Percentiles rank a stretch among this genome's conserved stretches.
phyloP scores from a whole-genome alignment of 2,113 vertebrate species.

The Redunca redunca region DNA sequence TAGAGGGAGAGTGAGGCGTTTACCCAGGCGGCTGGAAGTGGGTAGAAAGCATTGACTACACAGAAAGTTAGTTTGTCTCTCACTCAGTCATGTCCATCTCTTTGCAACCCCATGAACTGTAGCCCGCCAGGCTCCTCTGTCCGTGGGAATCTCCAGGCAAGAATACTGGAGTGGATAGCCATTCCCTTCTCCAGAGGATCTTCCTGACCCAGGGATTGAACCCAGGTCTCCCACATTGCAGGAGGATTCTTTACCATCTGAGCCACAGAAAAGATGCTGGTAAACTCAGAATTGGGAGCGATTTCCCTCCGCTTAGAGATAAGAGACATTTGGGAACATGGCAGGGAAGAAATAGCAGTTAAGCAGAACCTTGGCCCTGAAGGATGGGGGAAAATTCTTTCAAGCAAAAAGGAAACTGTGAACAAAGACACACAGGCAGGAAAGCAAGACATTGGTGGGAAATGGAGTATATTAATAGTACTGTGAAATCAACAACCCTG shows the following conservation, averaged over 20 bases:
- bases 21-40: not conserved
- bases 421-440: slow-evolving; percentile 43
- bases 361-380: not conserved
- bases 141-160: not conserved
- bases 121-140: not conserved
- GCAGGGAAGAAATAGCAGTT: not conserved
- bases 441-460: not conserved
- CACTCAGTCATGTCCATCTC: not conserved
- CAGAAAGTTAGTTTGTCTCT: not conserved
- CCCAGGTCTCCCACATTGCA: not conserved
- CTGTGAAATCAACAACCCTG: not conserved
- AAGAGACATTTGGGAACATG: not conserved
- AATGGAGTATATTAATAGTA: not conserved
- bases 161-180: not conserved
- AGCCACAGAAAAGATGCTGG: not conserved
- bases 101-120: not conserved
- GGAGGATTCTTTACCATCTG: not conserved
- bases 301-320: not conserved
- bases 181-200: not conserved
- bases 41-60: not conserved
- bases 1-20: not conserved
- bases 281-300: not conserved
- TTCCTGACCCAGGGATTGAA: not conserved
- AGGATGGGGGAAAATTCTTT: not conserved
- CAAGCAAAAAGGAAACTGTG: slow-evolving; percentile 36